Evolutionary conservation across 1,140 invertebrate genomes (phyloP), one percentile per base, ranked within the genome.

Genomic region (Polypedilum pembai): DNA sequence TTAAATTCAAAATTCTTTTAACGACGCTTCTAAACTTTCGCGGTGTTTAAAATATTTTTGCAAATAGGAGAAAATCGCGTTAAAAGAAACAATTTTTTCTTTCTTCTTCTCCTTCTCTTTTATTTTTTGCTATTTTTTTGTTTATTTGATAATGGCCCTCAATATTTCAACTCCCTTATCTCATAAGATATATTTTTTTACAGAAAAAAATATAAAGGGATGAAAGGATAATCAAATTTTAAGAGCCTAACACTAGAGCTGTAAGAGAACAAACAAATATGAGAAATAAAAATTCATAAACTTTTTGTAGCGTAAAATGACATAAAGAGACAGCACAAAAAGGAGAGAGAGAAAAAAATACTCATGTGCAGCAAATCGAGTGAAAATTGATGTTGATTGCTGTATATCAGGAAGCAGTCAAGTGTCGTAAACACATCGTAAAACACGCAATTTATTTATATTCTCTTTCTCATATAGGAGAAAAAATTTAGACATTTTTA

Each of bases 361-460:
- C 17, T 20, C 17, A 69, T 69, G 65, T 21, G 17, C 18, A 18
- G 65, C 65, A 69, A 69, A 69, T 69, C 65, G 65, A 69, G 65
- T 69, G 65, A 69, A 69, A 69, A 69, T 69, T 69, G 65, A 69
- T 69, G 65, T 69, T 69, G 65, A 69, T 69, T 69, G 65, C 65
- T 69, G 65, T 69, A 69, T 69, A 56, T 56, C 45, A 56, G 45
- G 45, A 56, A 56, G 45, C 65, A 69, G 20, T 18, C 65, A 69
- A 69, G 17, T 69, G 65, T 69, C 65, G 17, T 69, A 69, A 69
- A 69, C 65, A 69, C 65, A 69, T 69, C 65, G 65, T 69, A 69
- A 69, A 69, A 69, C 65, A 69, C 20, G 65, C 65, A 69, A 69
- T 69, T 69, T 69, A 69, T 69, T 69, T 69, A 21, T 21, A 33